phyloP scores from a whole-genome alignment of 2,113 vertebrate species.

The Otus sunia region DNA sequence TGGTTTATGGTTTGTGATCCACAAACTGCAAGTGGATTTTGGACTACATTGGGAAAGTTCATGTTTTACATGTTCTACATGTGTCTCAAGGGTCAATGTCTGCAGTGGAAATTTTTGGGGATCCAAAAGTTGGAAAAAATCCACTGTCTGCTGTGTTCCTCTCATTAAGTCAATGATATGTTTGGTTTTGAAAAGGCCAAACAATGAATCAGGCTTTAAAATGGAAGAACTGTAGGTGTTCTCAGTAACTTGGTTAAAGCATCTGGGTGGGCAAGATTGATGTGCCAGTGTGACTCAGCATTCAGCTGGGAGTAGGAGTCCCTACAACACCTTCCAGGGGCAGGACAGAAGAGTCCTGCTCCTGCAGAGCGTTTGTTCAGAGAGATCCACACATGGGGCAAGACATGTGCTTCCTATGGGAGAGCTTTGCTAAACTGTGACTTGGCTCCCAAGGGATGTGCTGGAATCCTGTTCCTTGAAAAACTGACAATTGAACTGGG shows the following conservation, averaged over 20 bases:
- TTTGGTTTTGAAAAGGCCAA: slow-evolving; percentile 49
- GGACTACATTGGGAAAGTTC: neutral
- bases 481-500: neutral
- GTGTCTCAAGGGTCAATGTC: neutral
- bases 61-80: neutral
- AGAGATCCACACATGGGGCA: rapidly evolving
- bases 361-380: rapidly evolving
- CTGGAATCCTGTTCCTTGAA: neutral
- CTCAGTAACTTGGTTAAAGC: neutral
- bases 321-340: neutral
- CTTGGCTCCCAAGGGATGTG: neutral
- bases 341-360: neutral
- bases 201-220: slow-evolving; percentile 53
- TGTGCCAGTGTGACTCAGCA: neutral
- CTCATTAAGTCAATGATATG: neutral
- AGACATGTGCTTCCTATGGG: rapidly evolving
- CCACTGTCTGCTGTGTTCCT: neutral
- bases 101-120: neutral
- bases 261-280: neutral
- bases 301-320: neutral
- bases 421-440: neutral
- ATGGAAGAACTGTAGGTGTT: slow-evolving; percentile 41
- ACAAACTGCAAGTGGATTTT: neutral
- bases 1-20: neutral
- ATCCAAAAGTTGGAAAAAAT: neutral